These are phyloP conservation scores for Bombycilla garrulus DNA, from an alignment of 2,113 vertebrate species.

Conservation along the genomic window DNA sequence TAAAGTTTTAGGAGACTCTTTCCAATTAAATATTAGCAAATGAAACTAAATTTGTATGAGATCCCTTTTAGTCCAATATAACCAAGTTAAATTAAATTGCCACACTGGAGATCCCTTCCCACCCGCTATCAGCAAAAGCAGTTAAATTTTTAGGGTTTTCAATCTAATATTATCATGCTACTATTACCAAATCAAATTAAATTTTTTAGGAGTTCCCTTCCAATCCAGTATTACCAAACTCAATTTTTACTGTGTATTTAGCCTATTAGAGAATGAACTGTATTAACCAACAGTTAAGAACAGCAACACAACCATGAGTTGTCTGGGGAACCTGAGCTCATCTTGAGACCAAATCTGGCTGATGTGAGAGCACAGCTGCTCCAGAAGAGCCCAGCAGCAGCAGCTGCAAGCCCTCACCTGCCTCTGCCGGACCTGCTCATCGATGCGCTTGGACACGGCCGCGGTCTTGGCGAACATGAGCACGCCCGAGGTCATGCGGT, in stretches of 20 bases:
- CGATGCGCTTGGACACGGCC: slow-evolving; percentile 87
- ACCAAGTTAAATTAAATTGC: neutral
- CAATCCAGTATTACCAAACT: neutral
- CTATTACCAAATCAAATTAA: neutral
- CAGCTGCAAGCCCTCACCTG: slow-evolving; percentile 75
- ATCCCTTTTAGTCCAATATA: neutral
- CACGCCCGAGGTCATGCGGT: slow-evolving; percentile 93
- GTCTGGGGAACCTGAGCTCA: neutral
- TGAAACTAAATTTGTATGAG: neutral
- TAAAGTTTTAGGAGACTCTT: neutral
- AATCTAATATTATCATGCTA: accelerated
- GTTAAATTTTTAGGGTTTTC: neutral
- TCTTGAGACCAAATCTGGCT: accelerated
- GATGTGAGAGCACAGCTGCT: neutral
- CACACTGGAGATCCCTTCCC: neutral
- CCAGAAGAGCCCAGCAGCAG: neutral
- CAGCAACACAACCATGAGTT: accelerated
- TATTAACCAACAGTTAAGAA: neutral
- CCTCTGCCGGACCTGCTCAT: slow-evolving; percentile 90
- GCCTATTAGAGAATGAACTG: accelerated
- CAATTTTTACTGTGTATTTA: neutral
- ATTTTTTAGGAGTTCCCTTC: neutral
- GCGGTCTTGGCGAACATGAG: slow-evolving; percentile 91
- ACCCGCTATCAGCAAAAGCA: accelerated
- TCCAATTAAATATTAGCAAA: neutral